Percentiles rank a stretch among this genome's conserved stretches.
These are phyloP conservation scores for Acrocephalus scirpaceus DNA, from an alignment of 2,797 vertebrate species.

Conservation along the genomic window DNA sequence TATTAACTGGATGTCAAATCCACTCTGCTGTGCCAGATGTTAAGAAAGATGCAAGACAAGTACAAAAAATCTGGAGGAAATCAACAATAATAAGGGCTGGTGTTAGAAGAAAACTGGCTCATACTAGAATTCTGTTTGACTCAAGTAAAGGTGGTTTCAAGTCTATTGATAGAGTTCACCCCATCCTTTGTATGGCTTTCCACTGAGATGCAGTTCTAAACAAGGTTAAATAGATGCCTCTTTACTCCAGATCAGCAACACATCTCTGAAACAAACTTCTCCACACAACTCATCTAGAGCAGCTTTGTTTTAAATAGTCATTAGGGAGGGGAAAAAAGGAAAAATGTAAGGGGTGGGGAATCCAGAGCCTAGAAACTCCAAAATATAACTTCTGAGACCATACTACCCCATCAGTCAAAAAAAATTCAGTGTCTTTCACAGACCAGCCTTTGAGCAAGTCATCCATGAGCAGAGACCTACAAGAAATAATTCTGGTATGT, in stretches of 20 bases:
- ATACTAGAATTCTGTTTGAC: not conserved
- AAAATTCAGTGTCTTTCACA: not conserved
- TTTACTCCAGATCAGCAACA: not conserved
- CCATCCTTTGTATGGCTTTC: not conserved
- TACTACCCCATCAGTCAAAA: not conserved
- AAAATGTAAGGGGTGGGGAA: not conserved
- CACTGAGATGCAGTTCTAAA: not conserved
- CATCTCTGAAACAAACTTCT: not conserved
- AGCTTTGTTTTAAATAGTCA: not conserved
- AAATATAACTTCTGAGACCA: not conserved
- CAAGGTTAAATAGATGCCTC: not conserved
- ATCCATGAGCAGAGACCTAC: not conserved
- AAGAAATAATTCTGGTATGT: not conserved
- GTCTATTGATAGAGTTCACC: not conserved
- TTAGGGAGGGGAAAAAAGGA: rapidly evolving
- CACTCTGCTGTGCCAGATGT: not conserved
- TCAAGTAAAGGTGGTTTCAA: not conserved
- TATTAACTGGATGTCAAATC: not conserved
- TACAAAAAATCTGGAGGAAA: not conserved
- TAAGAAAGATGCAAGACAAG: not conserved
- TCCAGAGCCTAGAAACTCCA: not conserved
- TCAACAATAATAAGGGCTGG: not conserved
- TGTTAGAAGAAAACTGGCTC: not conserved
- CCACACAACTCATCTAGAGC: not conserved
- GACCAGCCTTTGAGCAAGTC: not conserved